Conservation (phyloP, 2,113 vertebrate species). For the Muntiacus reevesi region DNA sequence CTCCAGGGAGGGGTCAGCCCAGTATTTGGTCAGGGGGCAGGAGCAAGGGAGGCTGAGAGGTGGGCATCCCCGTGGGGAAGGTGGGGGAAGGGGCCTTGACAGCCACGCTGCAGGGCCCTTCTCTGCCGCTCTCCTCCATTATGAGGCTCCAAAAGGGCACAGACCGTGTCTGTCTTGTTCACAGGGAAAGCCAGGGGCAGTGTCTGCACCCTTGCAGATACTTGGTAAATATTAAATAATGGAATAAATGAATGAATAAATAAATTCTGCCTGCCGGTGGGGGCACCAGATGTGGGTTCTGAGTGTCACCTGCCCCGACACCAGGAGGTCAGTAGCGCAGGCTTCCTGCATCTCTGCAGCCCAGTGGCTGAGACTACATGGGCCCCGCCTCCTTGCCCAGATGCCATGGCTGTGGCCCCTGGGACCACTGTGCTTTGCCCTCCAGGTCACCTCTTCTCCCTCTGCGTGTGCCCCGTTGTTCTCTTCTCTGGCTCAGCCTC, state of each 20-base stretch:
- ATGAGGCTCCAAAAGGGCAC: background rate
- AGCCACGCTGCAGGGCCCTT: background rate
- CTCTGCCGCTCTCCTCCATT: background rate
- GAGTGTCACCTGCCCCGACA: too few relatives aligned
- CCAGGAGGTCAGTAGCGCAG: background rate
- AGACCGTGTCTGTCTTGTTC: background rate
- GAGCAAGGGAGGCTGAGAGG: too few relatives aligned
- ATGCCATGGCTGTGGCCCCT: background rate
- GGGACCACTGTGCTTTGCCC: background rate
- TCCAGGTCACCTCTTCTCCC: background rate
- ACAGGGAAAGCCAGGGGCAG: background rate
- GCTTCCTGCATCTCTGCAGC: background rate
- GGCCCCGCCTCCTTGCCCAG: background rate
- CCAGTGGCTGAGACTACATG: background rate
- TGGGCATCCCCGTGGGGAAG: background rate
- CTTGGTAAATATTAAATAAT: background rate
- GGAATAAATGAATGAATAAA: background rate
- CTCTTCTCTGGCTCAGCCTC: background rate
- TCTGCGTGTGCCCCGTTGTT: background rate
- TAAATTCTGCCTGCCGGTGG: background rate
- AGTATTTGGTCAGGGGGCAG: too few relatives aligned
- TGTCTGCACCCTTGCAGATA: background rate
- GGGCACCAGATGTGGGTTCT: background rate
- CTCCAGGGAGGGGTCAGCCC: background rate
- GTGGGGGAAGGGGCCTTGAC: background rate